phyloP scores from a whole-genome alignment of 2,797 vertebrate species.

The Sylvia borin region DNA sequence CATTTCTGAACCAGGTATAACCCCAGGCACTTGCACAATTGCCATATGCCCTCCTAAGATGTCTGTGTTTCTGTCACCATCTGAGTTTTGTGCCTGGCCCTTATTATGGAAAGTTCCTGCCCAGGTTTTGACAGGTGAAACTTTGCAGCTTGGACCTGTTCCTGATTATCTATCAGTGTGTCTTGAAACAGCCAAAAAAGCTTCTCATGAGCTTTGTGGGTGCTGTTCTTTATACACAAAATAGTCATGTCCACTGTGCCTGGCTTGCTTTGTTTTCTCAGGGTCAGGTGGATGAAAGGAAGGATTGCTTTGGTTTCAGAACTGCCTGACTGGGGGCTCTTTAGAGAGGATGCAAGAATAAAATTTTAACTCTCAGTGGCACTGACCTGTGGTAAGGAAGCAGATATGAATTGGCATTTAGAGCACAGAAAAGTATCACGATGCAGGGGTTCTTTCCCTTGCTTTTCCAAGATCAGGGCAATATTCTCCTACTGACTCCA shows the following conservation, averaged over 20 bases:
- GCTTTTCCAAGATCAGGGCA: neutral
- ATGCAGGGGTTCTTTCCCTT: neutral
- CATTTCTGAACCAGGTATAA: neutral
- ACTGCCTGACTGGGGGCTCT: neutral
- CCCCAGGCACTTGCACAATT: neutral
- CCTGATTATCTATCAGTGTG: neutral
- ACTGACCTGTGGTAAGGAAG: rapidly evolving
- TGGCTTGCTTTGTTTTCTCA: neutral
- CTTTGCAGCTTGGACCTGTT: neutral
- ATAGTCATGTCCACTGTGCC: neutral
- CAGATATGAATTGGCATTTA: neutral
- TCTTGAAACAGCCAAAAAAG: neutral
- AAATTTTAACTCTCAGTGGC: neutral
- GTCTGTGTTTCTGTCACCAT: neutral
- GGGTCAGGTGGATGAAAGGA: neutral
- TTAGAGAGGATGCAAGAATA: neutral
- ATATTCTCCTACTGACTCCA: neutral
- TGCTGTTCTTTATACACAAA: neutral
- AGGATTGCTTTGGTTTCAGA: neutral
- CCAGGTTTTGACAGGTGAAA: slow-evolving; percentile 4
- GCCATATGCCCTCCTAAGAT: neutral
- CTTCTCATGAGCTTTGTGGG: neutral
- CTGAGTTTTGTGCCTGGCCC: neutral
- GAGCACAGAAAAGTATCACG: neutral
- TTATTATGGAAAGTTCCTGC: neutral